phyloP scores from a whole-genome alignment of 2,888 invertebrate genomes.

The Lithophane leautieri region DNA sequence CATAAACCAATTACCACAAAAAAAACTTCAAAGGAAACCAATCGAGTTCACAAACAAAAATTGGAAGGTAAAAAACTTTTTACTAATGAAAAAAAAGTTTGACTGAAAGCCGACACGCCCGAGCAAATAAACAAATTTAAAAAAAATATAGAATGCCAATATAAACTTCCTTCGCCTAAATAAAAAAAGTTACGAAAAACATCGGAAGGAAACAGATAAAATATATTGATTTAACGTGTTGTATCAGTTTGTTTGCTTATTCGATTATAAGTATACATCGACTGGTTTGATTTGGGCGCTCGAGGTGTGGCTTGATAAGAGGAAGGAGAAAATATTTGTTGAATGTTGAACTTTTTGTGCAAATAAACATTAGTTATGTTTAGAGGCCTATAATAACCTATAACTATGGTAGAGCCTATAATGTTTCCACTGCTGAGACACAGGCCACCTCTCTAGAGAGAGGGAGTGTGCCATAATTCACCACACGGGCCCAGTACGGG shows the following conservation, averaged over 20 bases:
- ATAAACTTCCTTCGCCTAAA: slow-evolving; percentile 31
- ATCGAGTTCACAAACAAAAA: not conserved
- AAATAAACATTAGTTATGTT: slow-evolving; percentile 11
- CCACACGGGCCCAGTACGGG: not conserved
- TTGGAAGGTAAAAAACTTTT: slow-evolving; percentile 14
- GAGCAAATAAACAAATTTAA: slow-evolving; percentile 23
- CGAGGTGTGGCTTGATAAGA: slow-evolving; percentile 56
- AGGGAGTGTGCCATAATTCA: not conserved
- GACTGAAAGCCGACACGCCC: slow-evolving; percentile 32
- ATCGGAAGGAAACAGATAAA: slow-evolving; percentile 61
- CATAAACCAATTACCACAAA: slow-evolving; percentile 30
- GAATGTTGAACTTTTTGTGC: not conserved
- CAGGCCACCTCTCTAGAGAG: not conserved
- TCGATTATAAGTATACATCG: slow-evolving; percentile 43
- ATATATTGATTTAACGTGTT: slow-evolving; percentile 46
- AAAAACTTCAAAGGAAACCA: slow-evolving; percentile 23
- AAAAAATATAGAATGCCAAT: slow-evolving; percentile 31
- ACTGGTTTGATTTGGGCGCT: slow-evolving; percentile 21
- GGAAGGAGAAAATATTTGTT: not conserved
- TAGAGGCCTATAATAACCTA: too few species aligned
- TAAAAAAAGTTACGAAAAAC: slow-evolving; percentile 40
- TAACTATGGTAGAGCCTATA: too few species aligned
- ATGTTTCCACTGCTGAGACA: not conserved
- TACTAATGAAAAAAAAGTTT: slow-evolving; percentile 23
- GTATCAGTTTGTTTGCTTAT: slow-evolving; percentile 28